Evolutionary conservation across 1,140 invertebrate genomes (phyloP).

Genomic region (Bilobella aurantiaca): DNA sequence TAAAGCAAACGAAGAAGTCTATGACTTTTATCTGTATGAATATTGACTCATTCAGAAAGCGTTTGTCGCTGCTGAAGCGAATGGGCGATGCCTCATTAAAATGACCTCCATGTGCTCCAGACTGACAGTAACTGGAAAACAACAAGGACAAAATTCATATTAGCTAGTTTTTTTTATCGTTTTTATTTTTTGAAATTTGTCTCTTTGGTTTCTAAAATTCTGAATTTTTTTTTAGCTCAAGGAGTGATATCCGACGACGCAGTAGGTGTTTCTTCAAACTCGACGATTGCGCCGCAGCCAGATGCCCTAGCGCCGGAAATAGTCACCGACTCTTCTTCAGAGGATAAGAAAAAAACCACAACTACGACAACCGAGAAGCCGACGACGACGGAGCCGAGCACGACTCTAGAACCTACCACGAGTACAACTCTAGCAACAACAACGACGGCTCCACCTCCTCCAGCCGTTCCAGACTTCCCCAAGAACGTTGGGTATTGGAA

Average conservation of each 20-base stretch:
- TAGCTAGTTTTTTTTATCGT: no score
- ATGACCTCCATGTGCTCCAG: no score
- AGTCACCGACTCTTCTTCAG: background rate
- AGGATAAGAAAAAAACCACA: constrained; percentile 2
- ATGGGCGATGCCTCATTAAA: no score
- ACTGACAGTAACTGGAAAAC: no score
- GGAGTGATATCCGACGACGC: background rate
- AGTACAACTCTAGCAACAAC: background rate
- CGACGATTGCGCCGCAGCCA: background rate
- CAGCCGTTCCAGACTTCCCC: constrained; percentile 9
- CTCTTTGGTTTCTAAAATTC: background rate
- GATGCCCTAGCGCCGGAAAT: background rate
- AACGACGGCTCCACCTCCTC: background rate
- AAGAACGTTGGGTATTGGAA: constrained; percentile 22
- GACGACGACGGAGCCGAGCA: background rate
- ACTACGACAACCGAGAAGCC: constrained; percentile 10
- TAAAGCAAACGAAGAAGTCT: no score
- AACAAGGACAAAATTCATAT: no score
- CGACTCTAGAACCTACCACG: background rate
- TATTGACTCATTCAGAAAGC: no score
- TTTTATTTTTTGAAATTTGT: background rate
- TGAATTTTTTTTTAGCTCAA: background rate
- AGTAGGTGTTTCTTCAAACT: no score
- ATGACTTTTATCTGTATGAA: no score
- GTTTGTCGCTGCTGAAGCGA: no score